Evolutionary conservation across 2,113 vertebrate genomes (phyloP).

Genomic region (Puffinus mauretanicus): DNA sequence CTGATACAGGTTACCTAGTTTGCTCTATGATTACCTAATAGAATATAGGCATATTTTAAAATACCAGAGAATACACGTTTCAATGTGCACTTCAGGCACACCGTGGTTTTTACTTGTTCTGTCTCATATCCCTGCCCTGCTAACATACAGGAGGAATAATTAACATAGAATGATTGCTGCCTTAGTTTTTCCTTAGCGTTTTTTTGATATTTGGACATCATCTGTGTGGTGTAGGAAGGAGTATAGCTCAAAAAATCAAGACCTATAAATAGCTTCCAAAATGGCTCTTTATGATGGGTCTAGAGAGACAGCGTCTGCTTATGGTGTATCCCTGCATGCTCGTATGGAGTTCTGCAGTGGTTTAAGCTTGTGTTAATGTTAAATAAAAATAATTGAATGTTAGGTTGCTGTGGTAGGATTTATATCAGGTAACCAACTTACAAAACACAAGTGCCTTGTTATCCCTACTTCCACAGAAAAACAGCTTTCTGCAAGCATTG

Average conservation of each 20-base stretch:
- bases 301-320: background rate
- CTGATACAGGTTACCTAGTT: background rate
- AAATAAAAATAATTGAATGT: background rate
- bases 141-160: background rate
- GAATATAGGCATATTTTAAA: background rate
- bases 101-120: background rate
- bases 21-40: background rate
- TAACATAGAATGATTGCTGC: background rate
- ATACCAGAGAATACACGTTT: background rate
- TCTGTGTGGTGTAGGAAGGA: background rate
- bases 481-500: background rate
- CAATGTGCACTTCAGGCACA: background rate
- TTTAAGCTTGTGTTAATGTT: background rate
- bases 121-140: background rate
- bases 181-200: background rate
- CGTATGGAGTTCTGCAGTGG: background rate
- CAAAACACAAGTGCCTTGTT: background rate
- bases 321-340: background rate
- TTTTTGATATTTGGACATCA: background rate
- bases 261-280: background rate
- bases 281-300: background rate
- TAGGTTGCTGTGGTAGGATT: background rate
- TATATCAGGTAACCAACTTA: background rate
- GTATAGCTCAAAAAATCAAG: background rate
- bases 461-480: background rate